phyloP scores from a whole-genome alignment of 1,140 invertebrate species.

The Callitettix versicolor region DNA sequence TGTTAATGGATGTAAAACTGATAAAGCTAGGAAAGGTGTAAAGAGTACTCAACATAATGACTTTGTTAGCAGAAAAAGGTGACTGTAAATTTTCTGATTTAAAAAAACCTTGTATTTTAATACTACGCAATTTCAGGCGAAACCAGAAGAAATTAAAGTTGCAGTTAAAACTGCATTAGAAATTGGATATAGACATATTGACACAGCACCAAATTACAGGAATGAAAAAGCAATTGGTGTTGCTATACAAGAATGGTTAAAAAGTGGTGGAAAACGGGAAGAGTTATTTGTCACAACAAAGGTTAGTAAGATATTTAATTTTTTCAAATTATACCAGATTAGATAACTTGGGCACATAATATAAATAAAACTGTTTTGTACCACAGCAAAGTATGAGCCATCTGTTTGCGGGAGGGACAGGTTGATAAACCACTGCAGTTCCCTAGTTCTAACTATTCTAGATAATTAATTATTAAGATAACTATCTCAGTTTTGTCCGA shows the following conservation, averaged over 20 bases:
- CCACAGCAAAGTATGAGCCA: background rate
- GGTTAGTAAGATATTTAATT: conserved; percentile 11
- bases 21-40: background rate
- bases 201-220: conserved; percentile 69
- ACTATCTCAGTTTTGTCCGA: background rate
- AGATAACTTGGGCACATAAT: background rate
- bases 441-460: background rate
- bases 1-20: background rate
- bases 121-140: conserved; percentile 5
- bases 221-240: conserved; percentile 72
- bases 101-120: no score
- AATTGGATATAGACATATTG: conserved; percentile 63
- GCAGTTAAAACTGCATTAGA: conserved; percentile 37
- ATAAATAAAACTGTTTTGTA: background rate
- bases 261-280: conserved; percentile 54
- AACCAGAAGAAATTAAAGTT: conserved; percentile 4
- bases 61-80: no score
- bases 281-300: conserved; percentile 77
- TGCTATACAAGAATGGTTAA: conserved; percentile 58
- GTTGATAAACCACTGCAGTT: no score
- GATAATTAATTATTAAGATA: background rate
- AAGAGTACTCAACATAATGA: no score
- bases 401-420: background rate
- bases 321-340: background rate
- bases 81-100: no score